phyloP scores from a whole-genome alignment of 2,113 vertebrate species.

The Chaetops frenatus region DNA sequence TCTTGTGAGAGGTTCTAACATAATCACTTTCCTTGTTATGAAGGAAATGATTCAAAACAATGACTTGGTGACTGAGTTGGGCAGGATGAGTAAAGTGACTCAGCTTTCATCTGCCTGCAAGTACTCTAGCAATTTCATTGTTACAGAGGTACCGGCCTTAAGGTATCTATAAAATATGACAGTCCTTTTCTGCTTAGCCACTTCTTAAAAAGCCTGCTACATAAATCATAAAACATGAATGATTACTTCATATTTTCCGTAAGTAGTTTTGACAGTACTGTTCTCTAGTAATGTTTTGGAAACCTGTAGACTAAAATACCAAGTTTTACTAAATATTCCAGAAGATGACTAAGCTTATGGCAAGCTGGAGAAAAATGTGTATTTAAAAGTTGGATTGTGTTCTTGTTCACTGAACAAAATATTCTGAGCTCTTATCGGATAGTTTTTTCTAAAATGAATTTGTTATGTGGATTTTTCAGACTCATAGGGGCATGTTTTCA shows the following conservation, averaged over 20 bases:
- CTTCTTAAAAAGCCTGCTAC: background rate
- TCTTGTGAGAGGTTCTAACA: background rate
- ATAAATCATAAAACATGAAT: background rate
- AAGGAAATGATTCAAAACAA: background rate
- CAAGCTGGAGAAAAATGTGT: background rate
- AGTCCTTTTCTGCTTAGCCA: background rate
- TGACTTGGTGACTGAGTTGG: background rate
- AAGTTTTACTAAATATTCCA: conserved; percentile 10
- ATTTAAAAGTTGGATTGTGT: background rate
- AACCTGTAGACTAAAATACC: background rate
- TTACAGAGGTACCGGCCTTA: background rate
- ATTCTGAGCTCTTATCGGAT: conserved; percentile 23
- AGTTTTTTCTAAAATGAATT: background rate
- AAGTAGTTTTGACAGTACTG: background rate
- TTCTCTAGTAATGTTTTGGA: conserved; percentile 49
- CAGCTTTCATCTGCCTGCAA: background rate
- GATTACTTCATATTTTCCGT: background rate
- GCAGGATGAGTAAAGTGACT: background rate
- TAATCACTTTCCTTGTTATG: background rate
- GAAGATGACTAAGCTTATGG: conserved; percentile 48
- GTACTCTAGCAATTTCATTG: background rate
- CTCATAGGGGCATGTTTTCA: conserved; percentile 8
- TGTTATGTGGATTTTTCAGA: background rate
- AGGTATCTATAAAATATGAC: background rate
- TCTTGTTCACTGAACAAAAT: background rate